phyloP scores from a whole-genome alignment of 2,113 vertebrate species.

The Sceloporus undulatus region DNA sequence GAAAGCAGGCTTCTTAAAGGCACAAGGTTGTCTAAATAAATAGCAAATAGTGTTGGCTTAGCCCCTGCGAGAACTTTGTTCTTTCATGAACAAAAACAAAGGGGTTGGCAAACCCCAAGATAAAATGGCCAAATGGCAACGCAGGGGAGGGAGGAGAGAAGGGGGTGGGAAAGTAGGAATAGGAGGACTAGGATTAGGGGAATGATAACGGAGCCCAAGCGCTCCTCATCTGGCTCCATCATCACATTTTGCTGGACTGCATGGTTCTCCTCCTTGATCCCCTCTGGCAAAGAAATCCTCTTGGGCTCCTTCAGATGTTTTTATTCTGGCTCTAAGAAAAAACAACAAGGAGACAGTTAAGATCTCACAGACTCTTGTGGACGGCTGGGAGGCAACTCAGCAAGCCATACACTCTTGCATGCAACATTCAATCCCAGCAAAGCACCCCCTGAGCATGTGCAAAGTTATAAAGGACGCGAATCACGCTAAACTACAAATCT shows the following conservation, averaged over 20 bases:
- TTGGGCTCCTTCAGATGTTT: background rate
- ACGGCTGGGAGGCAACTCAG: background rate
- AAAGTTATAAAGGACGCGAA: background rate
- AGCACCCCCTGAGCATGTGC: background rate
- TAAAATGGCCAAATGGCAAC: background rate
- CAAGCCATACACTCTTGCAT: background rate
- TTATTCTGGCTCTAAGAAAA: background rate
- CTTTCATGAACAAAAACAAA: background rate
- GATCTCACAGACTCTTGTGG: background rate
- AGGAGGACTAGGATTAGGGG: too few species aligned
- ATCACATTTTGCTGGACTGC: background rate
- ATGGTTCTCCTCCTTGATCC: background rate
- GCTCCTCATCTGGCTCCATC: background rate
- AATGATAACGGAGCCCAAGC: background rate
- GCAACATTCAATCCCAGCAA: background rate
- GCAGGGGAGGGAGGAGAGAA: background rate
- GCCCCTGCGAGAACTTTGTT: background rate
- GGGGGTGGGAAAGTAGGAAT: too few species aligned
- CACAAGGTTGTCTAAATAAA: slow-evolving; percentile 8
- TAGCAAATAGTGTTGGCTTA: background rate
- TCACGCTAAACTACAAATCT: too few species aligned
- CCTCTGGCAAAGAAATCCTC: background rate
- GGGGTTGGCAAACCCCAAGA: background rate
- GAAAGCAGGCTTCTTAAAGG: background rate
- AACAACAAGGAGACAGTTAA: background rate